Conservation (phyloP, 2,113 vertebrate species). For the Hippocampus abdominalis region DNA sequence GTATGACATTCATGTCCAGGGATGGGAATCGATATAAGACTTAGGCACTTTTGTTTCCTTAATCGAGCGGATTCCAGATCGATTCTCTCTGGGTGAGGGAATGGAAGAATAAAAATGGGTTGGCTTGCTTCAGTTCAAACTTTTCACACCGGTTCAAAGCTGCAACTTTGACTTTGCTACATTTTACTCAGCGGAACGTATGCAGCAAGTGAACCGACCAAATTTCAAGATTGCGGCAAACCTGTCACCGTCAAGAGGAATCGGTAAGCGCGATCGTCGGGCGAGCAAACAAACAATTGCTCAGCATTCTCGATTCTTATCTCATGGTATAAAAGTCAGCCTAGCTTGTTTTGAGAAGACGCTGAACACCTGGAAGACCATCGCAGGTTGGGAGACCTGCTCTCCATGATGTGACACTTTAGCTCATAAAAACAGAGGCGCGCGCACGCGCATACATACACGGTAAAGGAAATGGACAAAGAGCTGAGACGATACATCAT, state of each 20-base stretch:
- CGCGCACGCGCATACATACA: slow-evolving; percentile 16
- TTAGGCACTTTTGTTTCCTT: not conserved
- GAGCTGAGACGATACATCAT: slow-evolving; percentile 47
- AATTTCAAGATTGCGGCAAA: not conserved
- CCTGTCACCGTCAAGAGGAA: not conserved
- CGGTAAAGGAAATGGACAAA: slow-evolving; percentile 22
- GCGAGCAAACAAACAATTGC: not conserved
- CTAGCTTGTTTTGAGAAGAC: not conserved
- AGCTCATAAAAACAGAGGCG: slow-evolving; percentile 28
- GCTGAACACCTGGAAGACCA: not conserved
- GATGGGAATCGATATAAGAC: not conserved
- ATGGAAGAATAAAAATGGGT: not conserved
- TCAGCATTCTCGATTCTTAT: not conserved
- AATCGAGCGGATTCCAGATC: not conserved
- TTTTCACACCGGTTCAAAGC: not conserved
- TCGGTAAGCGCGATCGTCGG: no score
- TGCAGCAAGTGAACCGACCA: not conserved
- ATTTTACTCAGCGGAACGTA: not conserved
- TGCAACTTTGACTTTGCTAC: not conserved
- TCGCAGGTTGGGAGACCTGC: not conserved
- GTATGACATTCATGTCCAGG: not conserved
- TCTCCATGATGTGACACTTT: not conserved
- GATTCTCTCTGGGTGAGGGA: not conserved
- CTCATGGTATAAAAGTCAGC: not conserved
- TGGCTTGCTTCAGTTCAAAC: not conserved